Base-by-base conservation (phyloP, 2,113 vertebrate species). In the Istiophorus platypterus region DNA sequence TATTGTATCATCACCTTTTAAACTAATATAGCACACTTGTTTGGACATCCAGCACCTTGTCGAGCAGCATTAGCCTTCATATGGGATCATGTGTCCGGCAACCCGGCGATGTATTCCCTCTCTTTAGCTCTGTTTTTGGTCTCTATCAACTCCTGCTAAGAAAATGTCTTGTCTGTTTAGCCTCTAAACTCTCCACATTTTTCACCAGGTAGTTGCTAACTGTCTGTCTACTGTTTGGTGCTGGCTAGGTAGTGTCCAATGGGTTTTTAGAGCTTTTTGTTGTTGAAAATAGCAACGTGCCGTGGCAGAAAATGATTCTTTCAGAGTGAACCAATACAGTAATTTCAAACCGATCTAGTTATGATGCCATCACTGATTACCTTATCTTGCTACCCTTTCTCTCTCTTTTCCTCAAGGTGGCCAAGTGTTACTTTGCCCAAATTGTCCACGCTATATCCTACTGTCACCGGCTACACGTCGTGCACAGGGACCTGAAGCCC, bases 391-490 rank as follows among this genome's bases (percentile, higher is more conserved):
- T 37, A 31, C 15, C 22, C 0, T 42, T 22, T 78, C 17, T 41
- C 7, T 27, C 22, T 79, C n/a, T 76, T 13, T 1, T 59, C 34
- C 64, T 31, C 18, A 51, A 99, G 89, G 92, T 99, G 90, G 98
- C 98, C 85, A 99, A 99, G 94, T 98, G 98, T 76, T 99, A 98
- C 85, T 99, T 99, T 49, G 98, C 98, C 78, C 98, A 99, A 85
- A 98, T 99, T 37, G 98, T 99, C 79, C 98, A 99, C 58, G 98
- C 97, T 82, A 99, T 99, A 91, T 99, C 98, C 42, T 99, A 99
- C 81, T 99, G 98, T 85, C 98, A 99, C 93, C 97, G 96, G 93
- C 95, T 99, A 51, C 98, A 99, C 0, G 98, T 99, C 70, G 98
- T 99, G 80, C 98, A 99, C 74, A 95, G 98, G 74, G 98, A 99